Percentiles rank a stretch among this genome's conserved stretches.
phyloP scores from a whole-genome alignment of 2,113 vertebrate species.

The Zapus hudsonius region DNA sequence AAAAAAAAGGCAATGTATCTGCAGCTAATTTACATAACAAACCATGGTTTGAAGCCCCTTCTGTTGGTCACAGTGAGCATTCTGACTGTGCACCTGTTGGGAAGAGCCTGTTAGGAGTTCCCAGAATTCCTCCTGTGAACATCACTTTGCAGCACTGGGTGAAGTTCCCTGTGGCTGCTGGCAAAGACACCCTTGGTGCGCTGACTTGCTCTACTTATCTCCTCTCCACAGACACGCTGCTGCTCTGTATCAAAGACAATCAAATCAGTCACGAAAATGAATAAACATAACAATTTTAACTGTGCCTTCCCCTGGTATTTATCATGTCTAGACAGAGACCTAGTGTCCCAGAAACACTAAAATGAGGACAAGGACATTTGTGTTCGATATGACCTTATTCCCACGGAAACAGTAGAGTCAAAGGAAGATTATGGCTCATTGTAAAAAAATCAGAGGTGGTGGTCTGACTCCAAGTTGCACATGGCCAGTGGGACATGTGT shows the following conservation, averaged over 20 bases:
- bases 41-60: neutral
- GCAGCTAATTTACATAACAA: neutral
- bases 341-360: slow-evolving; percentile 73
- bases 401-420: slow-evolving; percentile 51
- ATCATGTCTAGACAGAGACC: slow-evolving; percentile 77
- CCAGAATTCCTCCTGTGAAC: neutral
- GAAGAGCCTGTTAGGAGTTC: slow-evolving; percentile 30
- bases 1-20: neutral
- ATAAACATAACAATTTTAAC: slow-evolving; percentile 73
- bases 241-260: slow-evolving; percentile 39
- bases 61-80: neutral
- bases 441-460: slow-evolving; percentile 6
- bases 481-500: neutral
- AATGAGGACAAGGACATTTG: slow-evolving; percentile 77
- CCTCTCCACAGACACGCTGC: neutral
- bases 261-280: slow-evolving; percentile 56
- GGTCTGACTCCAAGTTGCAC: neutral
- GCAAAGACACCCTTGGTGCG: neutral
- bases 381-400: slow-evolving; percentile 65
- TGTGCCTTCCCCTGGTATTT: slow-evolving; percentile 66
- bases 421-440: neutral
- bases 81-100: neutral
- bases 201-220: slow-evolving; percentile 14
- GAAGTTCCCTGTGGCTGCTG: neutral
- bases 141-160: neutral